A percentile compares a stretch with the other conserved stretches of the same genome.
Evolutionary conservation across 1,140 invertebrate species (phyloP).

Genomic region (Philotrypesis tridentata): DNA sequence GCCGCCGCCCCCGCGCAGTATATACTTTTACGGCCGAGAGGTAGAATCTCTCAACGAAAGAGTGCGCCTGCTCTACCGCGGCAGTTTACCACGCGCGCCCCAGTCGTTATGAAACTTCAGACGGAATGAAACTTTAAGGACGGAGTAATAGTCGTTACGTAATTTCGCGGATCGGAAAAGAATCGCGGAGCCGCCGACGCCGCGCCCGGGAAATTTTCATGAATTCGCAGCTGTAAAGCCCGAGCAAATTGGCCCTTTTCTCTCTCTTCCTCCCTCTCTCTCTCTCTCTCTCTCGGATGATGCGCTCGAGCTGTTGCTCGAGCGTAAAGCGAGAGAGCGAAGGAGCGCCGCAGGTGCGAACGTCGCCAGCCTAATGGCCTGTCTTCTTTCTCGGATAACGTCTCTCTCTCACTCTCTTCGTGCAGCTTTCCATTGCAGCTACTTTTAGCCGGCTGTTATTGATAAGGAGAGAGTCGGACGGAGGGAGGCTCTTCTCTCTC

Average conservation of each 20-base stretch:
- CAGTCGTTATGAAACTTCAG: conserved; percentile 39
- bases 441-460: neutral
- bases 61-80: neutral
- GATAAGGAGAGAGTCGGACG: neutral
- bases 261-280: no score
- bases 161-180: conserved; percentile 17
- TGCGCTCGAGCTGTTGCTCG: no score
- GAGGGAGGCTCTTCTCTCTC: no score
- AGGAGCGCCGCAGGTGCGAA: conserved; percentile 17
- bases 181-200: no score
- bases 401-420: neutral
- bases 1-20: neutral
- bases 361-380: conserved; percentile 6
- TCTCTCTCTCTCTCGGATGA: no score
- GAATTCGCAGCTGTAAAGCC: neutral
- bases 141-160: conserved; percentile 39
- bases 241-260: conserved; percentile 9
- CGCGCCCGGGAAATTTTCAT: neutral
- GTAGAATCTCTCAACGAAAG: neutral
- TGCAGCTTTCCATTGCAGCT: neutral
- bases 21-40: conserved; percentile 26
- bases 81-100: neutral
- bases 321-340: no score
- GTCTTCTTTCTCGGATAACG: neutral
- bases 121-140: conserved; percentile 39